Base-by-base conservation (phyloP, 2,113 vertebrate genomes). In the Periophthalmus modestus region DNA sequence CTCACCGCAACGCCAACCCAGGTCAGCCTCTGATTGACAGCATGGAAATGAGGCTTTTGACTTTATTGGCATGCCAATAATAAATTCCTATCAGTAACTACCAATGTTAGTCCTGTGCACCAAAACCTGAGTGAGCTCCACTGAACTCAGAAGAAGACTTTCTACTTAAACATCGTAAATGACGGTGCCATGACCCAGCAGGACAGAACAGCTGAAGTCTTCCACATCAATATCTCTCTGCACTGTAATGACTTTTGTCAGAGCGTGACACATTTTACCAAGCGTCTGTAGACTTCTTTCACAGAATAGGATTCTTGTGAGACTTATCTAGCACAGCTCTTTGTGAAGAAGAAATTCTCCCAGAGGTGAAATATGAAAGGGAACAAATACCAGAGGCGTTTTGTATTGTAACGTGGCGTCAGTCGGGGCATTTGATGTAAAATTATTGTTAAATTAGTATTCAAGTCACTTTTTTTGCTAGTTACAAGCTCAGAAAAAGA, bases 1-100 rank as follows among this genome's bases (percentile, higher is more conserved):
- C 54, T 77, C 66, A 73, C 12, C 36, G 63, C 12, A 13, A 21
- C 73, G 71, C 21, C 39, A 82, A 71, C 33, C 72, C 24, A 68
- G 84, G 78, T 80, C 78, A 82, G 16, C 12, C 57, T 73, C 61
- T 81, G 62, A 79, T 70, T 73, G 72, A 71, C 46, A 68, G 58
- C 21, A 33, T 23, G 74, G 62, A 77, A 15, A 79, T 85, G 24
- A 81, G 73, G 72, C 58, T 77, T 73, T 81, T 79, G 66, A 23
- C 11, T 57, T 76, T 72, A 82, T 74, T 79, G 66, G 18, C 55
- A 70, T 7, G 47, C 50, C 46, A 34, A 39, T 81, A 75, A 85
- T 28, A 80, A 82, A 73, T 47, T 21, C 15, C 11, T 9, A 34
- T 47, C 34, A 59, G 21, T 46, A 14, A 24, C 65, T 52, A 14